Conservation (phyloP, 2,888 invertebrate species). For the Xestia rhomboidea region DNA sequence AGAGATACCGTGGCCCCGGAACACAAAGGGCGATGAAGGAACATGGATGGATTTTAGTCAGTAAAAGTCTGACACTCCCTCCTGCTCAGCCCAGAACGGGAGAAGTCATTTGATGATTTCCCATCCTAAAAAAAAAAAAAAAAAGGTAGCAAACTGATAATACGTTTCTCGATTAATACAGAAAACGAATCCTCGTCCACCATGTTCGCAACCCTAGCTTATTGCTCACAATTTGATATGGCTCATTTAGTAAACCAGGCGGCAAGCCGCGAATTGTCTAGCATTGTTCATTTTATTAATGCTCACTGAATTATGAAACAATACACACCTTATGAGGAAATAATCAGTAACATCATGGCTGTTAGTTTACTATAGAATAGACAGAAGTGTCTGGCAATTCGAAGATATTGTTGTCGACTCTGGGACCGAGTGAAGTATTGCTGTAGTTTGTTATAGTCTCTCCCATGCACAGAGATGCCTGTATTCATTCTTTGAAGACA, state of each 20-base stretch:
- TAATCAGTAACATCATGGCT: conserved; percentile 40
- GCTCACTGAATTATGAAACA: conserved; percentile 53
- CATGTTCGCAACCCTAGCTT: conserved; percentile 62
- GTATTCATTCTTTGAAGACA: background rate
- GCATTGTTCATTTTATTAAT: conserved; percentile 66
- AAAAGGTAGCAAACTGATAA: no score
- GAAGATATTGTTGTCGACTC: background rate
- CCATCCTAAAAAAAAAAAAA: no score
- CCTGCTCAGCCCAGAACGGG: no score
- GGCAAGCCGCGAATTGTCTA: conserved; percentile 70
- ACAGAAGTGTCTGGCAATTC: background rate
- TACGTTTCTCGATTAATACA: no score
- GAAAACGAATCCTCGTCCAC: no score
- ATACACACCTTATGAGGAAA: conserved; percentile 43
- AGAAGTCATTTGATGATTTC: no score
- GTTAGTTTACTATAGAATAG: conserved; percentile 8
- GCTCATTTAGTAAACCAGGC: conserved; percentile 74
- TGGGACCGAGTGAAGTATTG: background rate
- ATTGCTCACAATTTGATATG: conserved; percentile 71
- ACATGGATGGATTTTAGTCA: no score
- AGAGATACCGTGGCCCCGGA: no score
- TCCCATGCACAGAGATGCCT: background rate
- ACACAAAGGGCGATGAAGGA: no score
- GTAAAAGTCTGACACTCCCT: no score
- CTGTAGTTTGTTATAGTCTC: background rate